Evolutionary conservation across 2,797 vertebrate species (phyloP), one percentile per base, ranked within the genome.

Genomic region (Chromis chromis): DNA sequence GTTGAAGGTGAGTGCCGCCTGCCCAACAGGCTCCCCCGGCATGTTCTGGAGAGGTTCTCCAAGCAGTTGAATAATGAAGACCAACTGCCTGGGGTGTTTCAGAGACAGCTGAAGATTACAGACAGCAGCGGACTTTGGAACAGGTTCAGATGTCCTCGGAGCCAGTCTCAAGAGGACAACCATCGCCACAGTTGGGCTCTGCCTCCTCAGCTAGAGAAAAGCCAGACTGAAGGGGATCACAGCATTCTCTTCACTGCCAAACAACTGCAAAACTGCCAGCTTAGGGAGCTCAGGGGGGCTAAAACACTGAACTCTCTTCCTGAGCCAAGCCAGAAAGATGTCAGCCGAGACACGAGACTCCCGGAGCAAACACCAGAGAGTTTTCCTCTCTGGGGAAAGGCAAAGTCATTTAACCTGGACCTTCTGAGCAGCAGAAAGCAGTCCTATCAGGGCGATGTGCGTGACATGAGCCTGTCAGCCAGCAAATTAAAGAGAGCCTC

Each of bases 401-500:
- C 93, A 54, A 94, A 94, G 79, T 93, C 94, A 0, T 93, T 95
- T 80, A 94, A 94, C 89, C 74, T 91, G 76, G 95, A 95, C 54
- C 86, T 92, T 36, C 78, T 90, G 79, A 89, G 84, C 65, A 72
- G 74, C 81, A 91, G 95, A 75, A 96, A 95, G 81, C 95, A 95
- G 85, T 95, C 94, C 68, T 95, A 95, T 85, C 95, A 95, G 83
- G 95, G 94, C 1, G 95, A 95, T 12, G 53, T 88, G 50, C 74
- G 70, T 17, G 94, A 95, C 71, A 78, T 84, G 65, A 89, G 79
- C 50, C 81, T 93, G 78, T 81, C 94, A 49, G 88, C 90, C 80
- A 93, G 89, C 74, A 93, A 87, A 87, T 91, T 94, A 75, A 96
- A 95, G 88, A 91, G 95, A 93, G 94, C 94, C 44, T 95, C 95